These are phyloP conservation scores for Muscicapa adusta DNA, from an alignment of 2,113 vertebrate genomes.

Conservation along the genomic window DNA sequence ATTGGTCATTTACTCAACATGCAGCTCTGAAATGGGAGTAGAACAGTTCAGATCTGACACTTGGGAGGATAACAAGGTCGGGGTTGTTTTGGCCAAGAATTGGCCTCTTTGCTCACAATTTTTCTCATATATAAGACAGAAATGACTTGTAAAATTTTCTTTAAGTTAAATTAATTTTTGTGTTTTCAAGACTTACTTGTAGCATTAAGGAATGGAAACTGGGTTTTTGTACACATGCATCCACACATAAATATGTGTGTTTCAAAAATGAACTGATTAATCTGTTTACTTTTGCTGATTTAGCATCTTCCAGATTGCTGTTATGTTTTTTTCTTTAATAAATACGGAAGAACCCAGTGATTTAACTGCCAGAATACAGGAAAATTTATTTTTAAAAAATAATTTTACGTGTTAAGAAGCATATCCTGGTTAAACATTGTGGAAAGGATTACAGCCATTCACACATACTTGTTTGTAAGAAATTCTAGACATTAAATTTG, in stretches of 20 bases:
- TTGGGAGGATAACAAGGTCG: not conserved
- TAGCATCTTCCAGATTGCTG: not conserved
- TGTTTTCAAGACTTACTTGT: not conserved
- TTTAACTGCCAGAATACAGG: not conserved
- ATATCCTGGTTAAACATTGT: accelerated
- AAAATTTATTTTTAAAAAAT: not conserved
- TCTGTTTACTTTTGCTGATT: not conserved
- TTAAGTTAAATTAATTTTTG: not conserved
- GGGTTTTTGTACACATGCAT: accelerated
- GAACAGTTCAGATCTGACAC: not conserved
- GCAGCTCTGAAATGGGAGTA: not conserved
- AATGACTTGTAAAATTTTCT: not conserved
- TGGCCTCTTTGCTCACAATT: not conserved
- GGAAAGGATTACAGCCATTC: not conserved
- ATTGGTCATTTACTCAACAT: not conserved
- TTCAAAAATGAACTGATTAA: not conserved
- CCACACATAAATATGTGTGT: not conserved
- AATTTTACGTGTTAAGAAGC: not conserved
- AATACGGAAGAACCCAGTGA: not conserved
- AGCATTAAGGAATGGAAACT: not conserved
- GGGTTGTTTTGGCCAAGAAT: not conserved
- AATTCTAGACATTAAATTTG: not conserved
- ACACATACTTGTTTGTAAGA: not conserved
- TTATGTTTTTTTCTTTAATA: not conserved
- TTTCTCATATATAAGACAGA: not conserved